These are phyloP conservation scores for Oeneis ivallda DNA, from an alignment of 2,888 invertebrate species.

Conservation along the genomic window DNA sequence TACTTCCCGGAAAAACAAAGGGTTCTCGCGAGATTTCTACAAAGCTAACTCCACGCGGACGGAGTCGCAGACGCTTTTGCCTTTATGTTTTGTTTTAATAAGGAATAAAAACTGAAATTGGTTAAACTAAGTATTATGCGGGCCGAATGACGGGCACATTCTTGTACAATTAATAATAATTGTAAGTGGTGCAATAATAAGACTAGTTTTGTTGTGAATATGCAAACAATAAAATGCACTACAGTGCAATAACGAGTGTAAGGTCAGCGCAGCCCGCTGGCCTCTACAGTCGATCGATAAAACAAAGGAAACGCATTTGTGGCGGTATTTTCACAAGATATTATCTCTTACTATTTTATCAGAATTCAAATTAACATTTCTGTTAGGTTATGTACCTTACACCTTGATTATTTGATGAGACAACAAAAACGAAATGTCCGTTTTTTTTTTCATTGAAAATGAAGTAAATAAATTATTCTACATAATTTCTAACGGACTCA, in stretches of 20 bases:
- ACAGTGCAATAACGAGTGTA: conserved; percentile 27
- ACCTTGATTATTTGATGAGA: too few relatives aligned
- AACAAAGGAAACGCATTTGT: conserved; percentile 35
- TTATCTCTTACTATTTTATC: conserved; percentile 17
- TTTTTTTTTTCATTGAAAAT: too few relatives aligned
- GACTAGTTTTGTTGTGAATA: background rate
- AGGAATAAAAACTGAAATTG: background rate
- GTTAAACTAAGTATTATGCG: background rate
- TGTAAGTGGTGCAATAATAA: background rate
- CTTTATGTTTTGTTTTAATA: too few relatives aligned
- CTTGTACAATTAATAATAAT: background rate
- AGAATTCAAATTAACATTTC: too few relatives aligned
- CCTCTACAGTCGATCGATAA: conserved; percentile 30
- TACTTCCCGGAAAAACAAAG: too few relatives aligned
- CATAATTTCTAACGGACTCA: too few relatives aligned
- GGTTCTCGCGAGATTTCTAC: too few relatives aligned
- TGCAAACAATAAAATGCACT: conserved; percentile 22
- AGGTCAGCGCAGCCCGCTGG: conserved; percentile 34
- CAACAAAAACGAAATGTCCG: too few relatives aligned
- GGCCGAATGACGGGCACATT: background rate
- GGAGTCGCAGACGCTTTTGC: too few relatives aligned
- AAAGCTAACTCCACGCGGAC: background rate
- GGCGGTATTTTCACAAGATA: conserved; percentile 19
- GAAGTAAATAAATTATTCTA: too few relatives aligned
- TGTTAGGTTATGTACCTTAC: too few relatives aligned